These are phyloP conservation scores for Haplochromis vanheusdeni DNA, from an alignment of 2,113 vertebrate species.

Conservation along the genomic window DNA sequence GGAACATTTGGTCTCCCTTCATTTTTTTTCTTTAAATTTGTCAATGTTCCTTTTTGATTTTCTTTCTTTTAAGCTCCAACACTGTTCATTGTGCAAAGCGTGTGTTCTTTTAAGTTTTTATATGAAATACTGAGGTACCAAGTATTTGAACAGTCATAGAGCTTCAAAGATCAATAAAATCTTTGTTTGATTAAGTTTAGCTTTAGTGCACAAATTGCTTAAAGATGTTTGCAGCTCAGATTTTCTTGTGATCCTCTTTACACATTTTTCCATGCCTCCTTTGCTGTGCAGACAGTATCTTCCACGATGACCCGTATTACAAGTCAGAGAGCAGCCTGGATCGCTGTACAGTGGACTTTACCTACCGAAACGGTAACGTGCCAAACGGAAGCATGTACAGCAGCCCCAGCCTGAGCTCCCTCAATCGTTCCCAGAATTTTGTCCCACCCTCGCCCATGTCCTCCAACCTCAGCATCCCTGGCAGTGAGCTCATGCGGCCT, in stretches of 20 bases:
- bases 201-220: neutral
- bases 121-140: neutral
- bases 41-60: neutral
- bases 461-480: slow-evolving; percentile 90
- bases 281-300: slow-evolving; percentile 82
- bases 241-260: neutral
- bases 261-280: neutral
- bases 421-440: slow-evolving; percentile 89
- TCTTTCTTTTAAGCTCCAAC: neutral
- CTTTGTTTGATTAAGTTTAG: neutral
- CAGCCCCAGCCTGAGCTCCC: slow-evolving; percentile 88
- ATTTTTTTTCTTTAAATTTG: neutral
- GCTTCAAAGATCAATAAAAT: neutral
- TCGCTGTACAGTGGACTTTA: slow-evolving; percentile 76
- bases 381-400: slow-evolving; percentile 94
- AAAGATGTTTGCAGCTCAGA: neutral
- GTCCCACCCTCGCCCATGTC: slow-evolving; percentile 88
- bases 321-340: slow-evolving; percentile 92
- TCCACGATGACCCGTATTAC: slow-evolving; percentile 88
- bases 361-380: slow-evolving; percentile 82
- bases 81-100: neutral
- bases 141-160: neutral
- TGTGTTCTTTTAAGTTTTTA: neutral
- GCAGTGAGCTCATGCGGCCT: slow-evolving; percentile 88
- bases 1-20: neutral